These are phyloP conservation scores for Grapholita molesta DNA, from an alignment of 1,140 invertebrate genomes.

Conservation along the genomic window DNA sequence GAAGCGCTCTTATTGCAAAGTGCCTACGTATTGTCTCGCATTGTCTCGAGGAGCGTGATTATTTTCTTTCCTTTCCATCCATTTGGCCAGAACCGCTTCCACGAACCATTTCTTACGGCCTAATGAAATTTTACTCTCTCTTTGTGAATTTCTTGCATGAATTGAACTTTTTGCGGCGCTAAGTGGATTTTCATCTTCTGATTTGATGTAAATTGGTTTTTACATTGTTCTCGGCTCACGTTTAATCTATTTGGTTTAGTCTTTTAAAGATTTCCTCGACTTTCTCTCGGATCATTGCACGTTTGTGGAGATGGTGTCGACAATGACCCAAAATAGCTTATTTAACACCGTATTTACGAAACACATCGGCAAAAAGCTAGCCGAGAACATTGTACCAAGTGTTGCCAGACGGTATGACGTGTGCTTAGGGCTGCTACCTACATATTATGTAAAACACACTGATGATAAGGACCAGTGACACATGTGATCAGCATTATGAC, in stretches of 20 bases:
- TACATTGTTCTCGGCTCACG: background rate
- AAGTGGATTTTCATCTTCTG: slow-evolving; percentile 15
- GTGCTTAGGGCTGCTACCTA: background rate
- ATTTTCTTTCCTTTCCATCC: slow-evolving; percentile 18
- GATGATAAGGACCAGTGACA: too few species aligned
- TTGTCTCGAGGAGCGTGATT: slow-evolving; percentile 24
- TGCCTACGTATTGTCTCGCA: slow-evolving; percentile 49
- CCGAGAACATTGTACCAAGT: slow-evolving; percentile 4
- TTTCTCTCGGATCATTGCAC: background rate
- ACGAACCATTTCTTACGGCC: background rate
- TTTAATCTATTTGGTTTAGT: slow-evolving; percentile 1
- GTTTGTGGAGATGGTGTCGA: background rate
- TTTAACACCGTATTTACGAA: slow-evolving; percentile 17
- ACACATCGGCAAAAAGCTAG: background rate
- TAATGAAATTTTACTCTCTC: slow-evolving; percentile 16
- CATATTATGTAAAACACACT: background rate
- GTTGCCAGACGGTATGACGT: background rate
- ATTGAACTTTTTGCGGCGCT: slow-evolving; percentile 12
- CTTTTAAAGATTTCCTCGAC: slow-evolving; percentile 5
- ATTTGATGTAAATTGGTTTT: slow-evolving; percentile 15
- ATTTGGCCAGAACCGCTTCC: slow-evolving; percentile 11
- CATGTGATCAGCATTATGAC: too few species aligned
- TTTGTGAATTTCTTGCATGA: slow-evolving; percentile 15
- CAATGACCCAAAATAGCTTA: slow-evolving; percentile 10
- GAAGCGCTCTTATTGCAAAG: slow-evolving; percentile 45